Evolutionary conservation across 2,888 invertebrate genomes (phyloP).

Genomic region (Mongoloraphidia duomilia): DNA sequence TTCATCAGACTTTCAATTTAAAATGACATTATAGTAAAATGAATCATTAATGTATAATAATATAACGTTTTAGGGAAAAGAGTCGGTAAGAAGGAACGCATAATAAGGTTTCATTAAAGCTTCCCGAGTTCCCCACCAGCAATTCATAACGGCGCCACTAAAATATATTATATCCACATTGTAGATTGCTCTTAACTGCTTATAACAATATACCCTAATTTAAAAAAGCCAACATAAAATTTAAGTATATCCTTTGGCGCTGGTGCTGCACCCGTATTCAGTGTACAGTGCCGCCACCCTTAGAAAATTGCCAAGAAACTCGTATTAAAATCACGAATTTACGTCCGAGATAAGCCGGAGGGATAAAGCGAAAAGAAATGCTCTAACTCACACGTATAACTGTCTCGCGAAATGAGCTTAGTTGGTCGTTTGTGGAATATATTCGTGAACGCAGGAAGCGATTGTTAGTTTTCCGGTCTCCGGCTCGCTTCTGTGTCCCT

Average conservation of each 20-base stretch:
- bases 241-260: slow-evolving; percentile 26
- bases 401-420: slow-evolving; percentile 28
- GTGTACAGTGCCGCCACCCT: slow-evolving; percentile 14
- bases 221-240: slow-evolving; percentile 29
- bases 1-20: no score
- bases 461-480: not conserved
- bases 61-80: no score
- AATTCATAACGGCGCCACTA: not conserved
- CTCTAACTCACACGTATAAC: slow-evolving; percentile 31
- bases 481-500: no score
- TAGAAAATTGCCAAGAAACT: slow-evolving; percentile 33
- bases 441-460: slow-evolving; percentile 19
- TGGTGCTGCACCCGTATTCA: slow-evolving; percentile 14
- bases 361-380: slow-evolving; percentile 31
- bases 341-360: slow-evolving; percentile 38
- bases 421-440: slow-evolving; percentile 27
- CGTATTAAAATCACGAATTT: slow-evolving; percentile 44
- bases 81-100: no score
- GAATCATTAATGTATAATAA: no score
- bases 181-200: slow-evolving; percentile 27
- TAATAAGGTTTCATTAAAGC: not conserved
- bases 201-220: slow-evolving; percentile 31
- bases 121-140: not conserved
- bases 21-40: no score
- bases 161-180: not conserved